Evolutionary conservation across 2,113 vertebrate genomes (phyloP).

Genomic region (Microtus pennsylvanicus): DNA sequence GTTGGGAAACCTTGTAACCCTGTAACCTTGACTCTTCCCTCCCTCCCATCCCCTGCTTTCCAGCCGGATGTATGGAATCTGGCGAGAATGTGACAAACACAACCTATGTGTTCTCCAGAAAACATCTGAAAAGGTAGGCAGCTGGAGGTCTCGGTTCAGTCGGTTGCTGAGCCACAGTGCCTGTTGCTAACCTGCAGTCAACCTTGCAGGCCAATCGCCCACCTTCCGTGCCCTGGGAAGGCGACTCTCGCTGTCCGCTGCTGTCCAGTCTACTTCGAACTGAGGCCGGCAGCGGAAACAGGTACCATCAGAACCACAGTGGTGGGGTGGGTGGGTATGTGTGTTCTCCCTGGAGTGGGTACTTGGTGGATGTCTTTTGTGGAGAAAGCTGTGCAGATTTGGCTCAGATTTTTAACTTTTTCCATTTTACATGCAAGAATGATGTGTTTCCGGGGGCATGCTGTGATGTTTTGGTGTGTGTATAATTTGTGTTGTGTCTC

Average conservation of each 20-base stretch:
- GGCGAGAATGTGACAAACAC: slow-evolving; percentile 97
- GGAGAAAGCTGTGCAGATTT: not conserved
- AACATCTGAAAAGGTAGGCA: slow-evolving; percentile 93
- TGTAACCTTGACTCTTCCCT: slow-evolving; percentile 27
- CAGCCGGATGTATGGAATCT: slow-evolving; percentile 96
- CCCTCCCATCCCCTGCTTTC: not conserved
- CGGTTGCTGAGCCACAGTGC: fast-evolving
- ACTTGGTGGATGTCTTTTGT: not conserved
- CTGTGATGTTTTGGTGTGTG: not conserved
- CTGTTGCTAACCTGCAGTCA: not conserved
- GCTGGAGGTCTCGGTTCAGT: not conserved
- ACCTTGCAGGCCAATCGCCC: slow-evolving; percentile 92
- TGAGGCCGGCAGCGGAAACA: slow-evolving; percentile 88
- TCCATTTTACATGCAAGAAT: not conserved
- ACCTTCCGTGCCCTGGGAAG: slow-evolving; percentile 95
- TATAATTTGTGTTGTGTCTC: not conserved
- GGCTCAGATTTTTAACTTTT: not conserved
- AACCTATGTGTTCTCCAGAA: slow-evolving; percentile 97
- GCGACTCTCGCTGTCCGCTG: slow-evolving; percentile 98
- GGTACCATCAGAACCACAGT: slow-evolving; percentile 79
- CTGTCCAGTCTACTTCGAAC: slow-evolving; percentile 95
- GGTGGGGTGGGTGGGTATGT: fast-evolving
- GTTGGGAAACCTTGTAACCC: not conserved
- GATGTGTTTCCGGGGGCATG: not conserved
- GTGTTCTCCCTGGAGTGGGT: not conserved